Evolutionary conservation across 1,140 invertebrate species (phyloP).

Genomic region (Acromyrmex echinatior): DNA sequence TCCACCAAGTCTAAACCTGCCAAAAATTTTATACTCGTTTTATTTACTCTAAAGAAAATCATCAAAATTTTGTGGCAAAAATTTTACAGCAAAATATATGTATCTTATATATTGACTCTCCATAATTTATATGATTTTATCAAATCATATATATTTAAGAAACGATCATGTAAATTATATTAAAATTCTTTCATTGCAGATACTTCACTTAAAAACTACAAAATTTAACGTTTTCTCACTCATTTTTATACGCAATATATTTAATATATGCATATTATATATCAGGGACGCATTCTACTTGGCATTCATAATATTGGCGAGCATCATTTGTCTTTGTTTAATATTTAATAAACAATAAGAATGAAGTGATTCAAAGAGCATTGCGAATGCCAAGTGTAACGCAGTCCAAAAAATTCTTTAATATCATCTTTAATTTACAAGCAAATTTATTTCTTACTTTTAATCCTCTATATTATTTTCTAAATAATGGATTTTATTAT

Average conservation of each 20-base stretch:
- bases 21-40: neutral
- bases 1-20: slow-evolving; percentile 87
- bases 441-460: neutral
- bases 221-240: neutral
- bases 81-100: neutral
- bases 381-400: no score
- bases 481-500: neutral
- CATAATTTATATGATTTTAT: neutral
- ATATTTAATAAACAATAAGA: no score
- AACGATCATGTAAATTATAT: neutral
- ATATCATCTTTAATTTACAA: neutral
- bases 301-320: no score
- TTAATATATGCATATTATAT: neutral
- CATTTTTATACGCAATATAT: neutral
- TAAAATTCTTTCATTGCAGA: neutral
- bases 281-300: neutral
- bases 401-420: neutral
- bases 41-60: slow-evolving; percentile 9
- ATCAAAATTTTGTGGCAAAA: slow-evolving; percentile 5
- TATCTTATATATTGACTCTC: neutral
- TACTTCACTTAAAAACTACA: neutral
- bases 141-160: neutral
- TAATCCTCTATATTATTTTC: neutral
- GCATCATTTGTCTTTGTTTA: no score
- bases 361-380: no score